A percentile compares a stretch with the other conserved stretches of the same genome.
These are phyloP conservation scores for Beris chalybata DNA, from an alignment of 2,888 invertebrate species.

Conservation along the genomic window DNA sequence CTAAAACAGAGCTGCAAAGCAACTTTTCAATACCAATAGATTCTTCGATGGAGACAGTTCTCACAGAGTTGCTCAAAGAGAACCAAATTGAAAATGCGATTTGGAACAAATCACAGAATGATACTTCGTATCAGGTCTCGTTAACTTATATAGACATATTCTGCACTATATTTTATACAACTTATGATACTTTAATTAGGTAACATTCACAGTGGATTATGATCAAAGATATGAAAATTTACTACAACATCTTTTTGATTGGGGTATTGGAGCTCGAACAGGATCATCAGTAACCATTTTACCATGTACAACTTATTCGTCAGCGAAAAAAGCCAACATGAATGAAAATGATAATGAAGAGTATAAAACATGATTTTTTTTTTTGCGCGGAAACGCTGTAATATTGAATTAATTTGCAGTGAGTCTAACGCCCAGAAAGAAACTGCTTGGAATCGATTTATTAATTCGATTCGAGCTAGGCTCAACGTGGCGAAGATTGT, in stretches of 20 bases:
- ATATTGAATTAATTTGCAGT: conserved; percentile 36
- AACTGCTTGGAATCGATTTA: conserved; percentile 64
- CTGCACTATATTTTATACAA: not conserved
- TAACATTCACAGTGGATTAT: conserved; percentile 64
- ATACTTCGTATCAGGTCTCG: conserved; percentile 59
- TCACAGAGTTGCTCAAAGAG: conserved; percentile 60
- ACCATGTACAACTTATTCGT: conserved; percentile 60
- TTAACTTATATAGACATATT: conserved; percentile 13
- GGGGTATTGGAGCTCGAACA: conserved; percentile 64
- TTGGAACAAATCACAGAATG: conserved; percentile 60
- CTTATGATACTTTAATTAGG: conserved; percentile 50
- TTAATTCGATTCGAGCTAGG: conserved; percentile 67
- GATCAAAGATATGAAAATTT: conserved; percentile 64
- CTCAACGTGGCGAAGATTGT: conserved; percentile 74
- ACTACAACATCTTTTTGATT: conserved; percentile 61
- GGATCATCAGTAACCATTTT: conserved; percentile 65
- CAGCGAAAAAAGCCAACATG: conserved; percentile 41
- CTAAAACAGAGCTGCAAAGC: conserved; percentile 36
- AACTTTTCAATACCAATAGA: conserved; percentile 44
- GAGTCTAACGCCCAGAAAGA: conserved; percentile 46
- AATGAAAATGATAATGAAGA: conserved; percentile 43
- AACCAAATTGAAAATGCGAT: conserved; percentile 61
- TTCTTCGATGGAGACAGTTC: conserved; percentile 54
- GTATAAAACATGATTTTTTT: conserved; percentile 34
- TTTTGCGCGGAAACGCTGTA: not conserved